These are phyloP conservation scores for Thera obeliscata DNA, from an alignment of 2,888 invertebrate genomes.

Conservation along the genomic window DNA sequence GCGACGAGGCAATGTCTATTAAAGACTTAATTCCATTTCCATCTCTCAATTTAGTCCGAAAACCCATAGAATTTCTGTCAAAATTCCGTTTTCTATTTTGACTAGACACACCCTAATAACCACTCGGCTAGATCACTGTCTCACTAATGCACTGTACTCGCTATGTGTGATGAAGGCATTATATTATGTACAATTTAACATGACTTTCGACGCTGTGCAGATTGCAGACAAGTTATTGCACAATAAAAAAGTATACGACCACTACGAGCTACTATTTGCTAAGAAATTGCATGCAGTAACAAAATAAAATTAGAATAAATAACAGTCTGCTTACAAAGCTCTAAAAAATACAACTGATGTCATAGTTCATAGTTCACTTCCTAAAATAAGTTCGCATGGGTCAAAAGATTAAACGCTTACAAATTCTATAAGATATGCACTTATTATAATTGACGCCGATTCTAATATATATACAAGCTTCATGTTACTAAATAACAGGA, in stretches of 20 bases:
- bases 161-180: background rate
- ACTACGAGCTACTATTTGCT: constrained; percentile 51
- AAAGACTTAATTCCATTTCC: too few relatives aligned
- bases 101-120: too few relatives aligned
- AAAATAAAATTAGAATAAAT: constrained; percentile 64
- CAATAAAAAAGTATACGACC: constrained; percentile 23
- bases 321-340: constrained; percentile 45
- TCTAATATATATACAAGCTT: constrained; percentile 21
- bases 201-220: constrained; percentile 1
- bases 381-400: constrained; percentile 18
- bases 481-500: constrained; percentile 3
- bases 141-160: background rate
- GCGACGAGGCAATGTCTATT: too few relatives aligned
- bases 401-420: constrained; percentile 22
- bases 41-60: too few relatives aligned
- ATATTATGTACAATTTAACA: constrained; percentile 1
- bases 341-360: constrained; percentile 4
- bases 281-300: constrained; percentile 55
- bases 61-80: too few relatives aligned
- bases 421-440: constrained; percentile 4
- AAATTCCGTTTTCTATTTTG: too few relatives aligned
- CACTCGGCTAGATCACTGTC: too few relatives aligned
- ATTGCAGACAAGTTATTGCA: background rate
- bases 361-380: constrained; percentile 9
- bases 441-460: constrained; percentile 15